Evolutionary conservation across 2,797 vertebrate genomes (phyloP).

Genomic region (Lophotriccus pileatus): DNA sequence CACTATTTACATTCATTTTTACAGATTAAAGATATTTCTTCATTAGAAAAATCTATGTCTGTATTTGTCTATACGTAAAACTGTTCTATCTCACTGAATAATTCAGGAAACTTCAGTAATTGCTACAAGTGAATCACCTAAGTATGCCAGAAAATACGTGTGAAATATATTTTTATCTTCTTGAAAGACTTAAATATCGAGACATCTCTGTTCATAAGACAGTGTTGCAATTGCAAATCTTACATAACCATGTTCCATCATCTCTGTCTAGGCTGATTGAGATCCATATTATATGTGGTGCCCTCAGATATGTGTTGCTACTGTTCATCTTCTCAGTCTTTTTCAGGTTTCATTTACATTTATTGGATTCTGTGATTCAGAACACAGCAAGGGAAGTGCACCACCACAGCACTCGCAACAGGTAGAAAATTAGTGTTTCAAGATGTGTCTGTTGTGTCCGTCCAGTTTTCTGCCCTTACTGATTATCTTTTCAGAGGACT

Average conservation of each 20-base stretch:
- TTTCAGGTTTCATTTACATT: not conserved
- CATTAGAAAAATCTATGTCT: not conserved
- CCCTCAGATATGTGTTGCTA: not conserved
- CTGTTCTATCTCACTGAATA: not conserved
- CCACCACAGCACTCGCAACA: not conserved
- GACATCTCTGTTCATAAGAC: not conserved
- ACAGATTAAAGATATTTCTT: not conserved
- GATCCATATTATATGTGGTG: not conserved
- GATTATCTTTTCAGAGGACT: not conserved
- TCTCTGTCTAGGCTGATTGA: not conserved
- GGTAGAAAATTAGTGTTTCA: not conserved
- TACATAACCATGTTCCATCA: not conserved
- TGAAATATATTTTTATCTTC: not conserved
- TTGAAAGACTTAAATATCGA: not conserved
- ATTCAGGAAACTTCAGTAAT: not conserved
- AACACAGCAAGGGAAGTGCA: not conserved
- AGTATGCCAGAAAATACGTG: not conserved
- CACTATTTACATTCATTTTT: not conserved
- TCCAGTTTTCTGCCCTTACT: not conserved
- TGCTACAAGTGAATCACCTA: not conserved
- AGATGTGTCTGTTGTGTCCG: not conserved
- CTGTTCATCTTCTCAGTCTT: not conserved
- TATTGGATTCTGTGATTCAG: not conserved
- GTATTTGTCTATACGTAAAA: not conserved
- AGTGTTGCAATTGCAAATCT: not conserved